These are phyloP conservation scores for Ptyas mucosa DNA, from an alignment of 2,113 vertebrate genomes.

Conservation along the genomic window DNA sequence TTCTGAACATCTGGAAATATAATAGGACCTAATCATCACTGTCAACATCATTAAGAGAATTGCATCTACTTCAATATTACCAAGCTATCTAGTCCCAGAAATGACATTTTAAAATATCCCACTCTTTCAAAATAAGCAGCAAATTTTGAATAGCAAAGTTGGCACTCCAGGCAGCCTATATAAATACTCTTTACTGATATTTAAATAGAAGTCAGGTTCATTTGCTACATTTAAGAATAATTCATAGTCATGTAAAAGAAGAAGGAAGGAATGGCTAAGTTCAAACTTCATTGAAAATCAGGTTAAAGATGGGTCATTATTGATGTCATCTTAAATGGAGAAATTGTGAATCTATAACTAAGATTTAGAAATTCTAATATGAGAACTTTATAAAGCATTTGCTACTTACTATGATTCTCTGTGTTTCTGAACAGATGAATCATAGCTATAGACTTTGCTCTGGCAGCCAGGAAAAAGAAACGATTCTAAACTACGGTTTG, in stretches of 20 bases:
- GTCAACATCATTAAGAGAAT: not conserved
- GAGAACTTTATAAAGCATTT: not conserved
- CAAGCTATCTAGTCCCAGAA: not conserved
- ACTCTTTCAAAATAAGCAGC: fast-evolving
- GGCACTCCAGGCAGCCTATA: not conserved
- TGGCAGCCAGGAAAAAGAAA: not conserved
- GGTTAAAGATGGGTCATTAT: not conserved
- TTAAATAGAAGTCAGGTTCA: not conserved
- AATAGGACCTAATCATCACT: not conserved
- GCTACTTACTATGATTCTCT: not conserved
- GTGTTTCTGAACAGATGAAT: not conserved
- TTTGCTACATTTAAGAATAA: fast-evolving
- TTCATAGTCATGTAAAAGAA: not conserved
- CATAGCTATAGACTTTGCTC: not conserved
- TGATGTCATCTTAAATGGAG: not conserved
- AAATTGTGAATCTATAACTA: not conserved
- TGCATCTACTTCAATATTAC: not conserved
- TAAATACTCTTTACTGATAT: not conserved
- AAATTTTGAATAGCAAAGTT: not conserved
- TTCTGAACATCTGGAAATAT: slow-evolving; percentile 42
- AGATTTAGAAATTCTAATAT: not conserved
- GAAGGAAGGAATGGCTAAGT: not conserved
- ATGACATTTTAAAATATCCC: not conserved
- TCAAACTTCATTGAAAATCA: not conserved
- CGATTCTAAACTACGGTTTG: not conserved